phyloP scores from a whole-genome alignment of 1,140 invertebrate species.

The Pogonomyrmex californicus region DNA sequence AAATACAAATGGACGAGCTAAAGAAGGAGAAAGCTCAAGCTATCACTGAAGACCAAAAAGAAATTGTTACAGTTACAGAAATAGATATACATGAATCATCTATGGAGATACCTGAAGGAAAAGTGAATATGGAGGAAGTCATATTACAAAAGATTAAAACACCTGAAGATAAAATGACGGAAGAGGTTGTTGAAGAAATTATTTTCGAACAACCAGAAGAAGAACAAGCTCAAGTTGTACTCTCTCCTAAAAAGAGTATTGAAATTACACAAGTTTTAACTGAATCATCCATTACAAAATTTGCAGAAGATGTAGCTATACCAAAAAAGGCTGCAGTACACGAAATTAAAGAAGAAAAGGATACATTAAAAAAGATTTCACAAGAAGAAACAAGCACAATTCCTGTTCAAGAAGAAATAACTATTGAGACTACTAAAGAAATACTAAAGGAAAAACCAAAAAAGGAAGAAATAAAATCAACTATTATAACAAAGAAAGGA shows the following conservation, averaged over 20 bases:
- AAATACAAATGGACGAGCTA: conserved; percentile 75
- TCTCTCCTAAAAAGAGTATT: conserved; percentile 44
- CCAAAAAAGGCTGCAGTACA: not conserved
- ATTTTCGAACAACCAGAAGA: conserved; percentile 37
- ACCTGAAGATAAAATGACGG: conserved; percentile 42
- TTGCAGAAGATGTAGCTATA: conserved; percentile 25
- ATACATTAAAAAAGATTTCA: conserved; percentile 24
- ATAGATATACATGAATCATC: conserved; percentile 43
- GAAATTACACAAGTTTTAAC: conserved; percentile 38
- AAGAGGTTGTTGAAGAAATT: conserved; percentile 67
- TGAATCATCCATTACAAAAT: conserved; percentile 5
- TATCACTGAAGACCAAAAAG: conserved; percentile 41
- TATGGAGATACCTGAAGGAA: conserved; percentile 69
- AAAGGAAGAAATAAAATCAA: conserved; percentile 61
- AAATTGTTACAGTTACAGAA: conserved; percentile 27
- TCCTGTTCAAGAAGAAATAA: conserved; percentile 43
- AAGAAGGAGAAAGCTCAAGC: conserved; percentile 66
- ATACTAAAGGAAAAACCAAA: conserved; percentile 54
- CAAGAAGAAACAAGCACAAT: conserved; percentile 26
- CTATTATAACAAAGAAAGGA: conserved; percentile 67
- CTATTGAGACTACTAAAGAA: conserved; percentile 68
- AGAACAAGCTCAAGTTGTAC: conserved; percentile 29
- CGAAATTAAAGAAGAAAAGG: conserved; percentile 27
- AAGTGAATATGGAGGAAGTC: conserved; percentile 66
- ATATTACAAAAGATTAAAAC: conserved; percentile 75